A percentile compares a stretch with the other conserved stretches of the same genome.
These are phyloP conservation scores for Paratilapia polleni DNA, from an alignment of 2,113 vertebrate species.

Conservation along the genomic window DNA sequence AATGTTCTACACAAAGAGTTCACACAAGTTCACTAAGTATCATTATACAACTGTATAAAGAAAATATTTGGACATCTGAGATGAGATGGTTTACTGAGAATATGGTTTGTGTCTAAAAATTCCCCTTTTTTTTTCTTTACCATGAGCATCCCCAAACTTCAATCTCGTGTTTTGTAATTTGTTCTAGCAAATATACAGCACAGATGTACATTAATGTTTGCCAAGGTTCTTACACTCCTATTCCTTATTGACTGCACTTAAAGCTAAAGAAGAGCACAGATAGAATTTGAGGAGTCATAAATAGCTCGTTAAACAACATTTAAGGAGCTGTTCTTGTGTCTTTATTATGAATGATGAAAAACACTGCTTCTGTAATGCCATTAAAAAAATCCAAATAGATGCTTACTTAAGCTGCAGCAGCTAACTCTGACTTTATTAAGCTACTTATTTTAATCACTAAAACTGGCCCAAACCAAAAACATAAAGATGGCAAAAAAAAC, in stretches of 20 bases:
- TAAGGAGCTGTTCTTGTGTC: not conserved
- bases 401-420: too few relatives aligned
- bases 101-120: not conserved
- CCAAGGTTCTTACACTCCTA: not conserved
- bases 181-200: not conserved
- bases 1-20: not conserved
- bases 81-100: too few relatives aligned
- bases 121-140: not conserved
- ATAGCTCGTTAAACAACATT: not conserved
- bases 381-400: too few relatives aligned
- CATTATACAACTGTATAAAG: not conserved
- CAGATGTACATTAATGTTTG: not conserved
- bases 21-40: not conserved
- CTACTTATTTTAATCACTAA: too few relatives aligned
- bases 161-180: not conserved
- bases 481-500: too few relatives aligned
- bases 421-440: too few relatives aligned
- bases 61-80: not conserved
- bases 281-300: not conserved
- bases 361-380: too few relatives aligned
- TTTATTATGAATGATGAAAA: too few relatives aligned
- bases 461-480: too few relatives aligned
- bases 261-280: not conserved
- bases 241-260: not conserved
- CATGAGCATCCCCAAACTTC: fast-evolving